A percentile compares a stretch with the other conserved stretches of the same genome.
These are phyloP conservation scores for Jordanella pulchra DNA, from an alignment of 2,797 vertebrate species.

Conservation along the genomic window DNA sequence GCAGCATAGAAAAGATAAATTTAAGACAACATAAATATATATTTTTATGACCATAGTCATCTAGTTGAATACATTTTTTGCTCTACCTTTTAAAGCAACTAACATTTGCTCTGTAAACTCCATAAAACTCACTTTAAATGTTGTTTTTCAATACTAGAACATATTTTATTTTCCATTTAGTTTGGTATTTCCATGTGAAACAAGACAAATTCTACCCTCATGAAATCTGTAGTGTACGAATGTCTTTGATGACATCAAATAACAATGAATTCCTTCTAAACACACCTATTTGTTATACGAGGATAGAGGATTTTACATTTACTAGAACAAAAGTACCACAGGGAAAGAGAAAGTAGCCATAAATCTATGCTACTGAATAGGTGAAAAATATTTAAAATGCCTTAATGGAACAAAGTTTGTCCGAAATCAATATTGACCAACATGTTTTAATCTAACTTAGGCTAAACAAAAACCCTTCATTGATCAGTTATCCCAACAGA, in stretches of 20 bases:
- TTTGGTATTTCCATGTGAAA: neutral
- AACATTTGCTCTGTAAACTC: neutral
- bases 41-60: constrained; percentile 14
- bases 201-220: neutral
- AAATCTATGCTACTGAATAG: neutral
- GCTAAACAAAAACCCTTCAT: neutral
- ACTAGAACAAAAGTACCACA: no score
- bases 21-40: constrained; percentile 11
- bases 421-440: neutral
- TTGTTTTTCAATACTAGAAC: neutral
- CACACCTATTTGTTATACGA: no score
- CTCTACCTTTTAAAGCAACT: neutral
- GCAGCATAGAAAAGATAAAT: constrained; percentile 40
- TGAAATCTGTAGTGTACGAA: neutral
- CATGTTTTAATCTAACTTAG: neutral
- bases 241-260: neutral
- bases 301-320: no score
- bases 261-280: neutral
- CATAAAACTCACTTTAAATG: neutral
- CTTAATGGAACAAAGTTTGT: neutral
- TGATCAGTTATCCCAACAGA: neutral
- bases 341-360: neutral
- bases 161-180: neutral
- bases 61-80: neutral
- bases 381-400: neutral